Evolutionary conservation across 1,140 invertebrate genomes (phyloP).

Genomic region (Heliconius congener): DNA sequence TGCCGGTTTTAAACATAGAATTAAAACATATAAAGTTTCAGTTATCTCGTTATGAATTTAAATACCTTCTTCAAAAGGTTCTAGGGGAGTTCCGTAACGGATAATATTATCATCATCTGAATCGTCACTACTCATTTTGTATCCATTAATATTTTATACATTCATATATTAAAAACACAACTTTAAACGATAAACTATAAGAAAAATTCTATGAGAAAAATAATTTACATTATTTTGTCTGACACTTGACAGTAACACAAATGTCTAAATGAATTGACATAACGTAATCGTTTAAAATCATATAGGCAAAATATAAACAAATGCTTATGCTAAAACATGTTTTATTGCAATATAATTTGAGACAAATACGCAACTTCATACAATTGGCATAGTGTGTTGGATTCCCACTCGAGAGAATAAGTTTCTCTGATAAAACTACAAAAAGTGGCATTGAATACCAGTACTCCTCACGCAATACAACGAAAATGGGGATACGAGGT

Average conservation of each 20-base stretch:
- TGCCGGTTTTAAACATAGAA: background rate
- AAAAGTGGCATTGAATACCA: too few relatives aligned
- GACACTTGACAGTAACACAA: background rate
- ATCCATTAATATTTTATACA: background rate
- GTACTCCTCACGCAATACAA: too few relatives aligned
- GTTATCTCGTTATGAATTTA: background rate
- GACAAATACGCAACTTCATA: background rate
- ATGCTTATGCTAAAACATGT: too few relatives aligned
- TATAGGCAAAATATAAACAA: too few relatives aligned
- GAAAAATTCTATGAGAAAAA: background rate
- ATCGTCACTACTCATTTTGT: slow-evolving; percentile 61
- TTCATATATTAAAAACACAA: background rate
- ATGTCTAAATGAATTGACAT: background rate
- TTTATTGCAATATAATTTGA: too few relatives aligned
- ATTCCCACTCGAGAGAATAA: too few relatives aligned
- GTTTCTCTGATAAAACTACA: too few relatives aligned
- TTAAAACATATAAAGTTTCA: background rate
- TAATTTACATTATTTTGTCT: background rate
- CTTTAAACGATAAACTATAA: background rate
- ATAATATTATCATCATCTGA: slow-evolving; percentile 86
- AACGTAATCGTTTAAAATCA: too few relatives aligned
- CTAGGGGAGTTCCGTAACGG: slow-evolving; percentile 88
- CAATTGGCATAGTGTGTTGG: too few relatives aligned
- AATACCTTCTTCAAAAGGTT: slow-evolving; percentile 89
- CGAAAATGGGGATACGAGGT: too few relatives aligned